Evolutionary conservation across 2,888 invertebrate genomes (phyloP), one percentile per base, ranked within the genome.

Genomic region (Caenorhabditis sp.): DNA sequence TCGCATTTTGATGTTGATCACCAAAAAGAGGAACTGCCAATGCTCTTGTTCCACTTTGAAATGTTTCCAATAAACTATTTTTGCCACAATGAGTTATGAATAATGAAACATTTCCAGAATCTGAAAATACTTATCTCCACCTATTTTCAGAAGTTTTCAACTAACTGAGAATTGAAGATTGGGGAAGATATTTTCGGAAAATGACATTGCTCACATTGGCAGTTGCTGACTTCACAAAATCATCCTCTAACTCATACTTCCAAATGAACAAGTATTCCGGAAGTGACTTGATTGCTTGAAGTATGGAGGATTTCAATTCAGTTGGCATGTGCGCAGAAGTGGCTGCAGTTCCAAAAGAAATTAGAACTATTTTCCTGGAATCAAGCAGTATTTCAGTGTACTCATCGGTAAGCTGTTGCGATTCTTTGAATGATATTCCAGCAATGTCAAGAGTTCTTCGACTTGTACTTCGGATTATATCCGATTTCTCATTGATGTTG

Each of bases 331-430:
- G 58, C 12, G 66, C 60, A 21, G 80, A 76, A 8, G 78, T 69
- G 10, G 76, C 76, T 14, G 76, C 74, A 0, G 80, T 80, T 50
- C 80, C 80, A 57, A 80, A 80, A 0, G 80, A 80, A 2, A 80
- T 58, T 0, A 80, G 64, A 12, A 77, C 63, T 26, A 72, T 62
- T 5, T 60, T 62, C 1, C 62, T 59, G 43, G 61, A 58, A 31
- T 75, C 71, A 8, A 51, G 37, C 5, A 77, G 51, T 8, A 69
- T n/a, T 17, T 17, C 37, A 12, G 49, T 49, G 19, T 73, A 64
- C 24, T 73, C 57, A 4, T 59, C 53, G 10, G 19, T 14, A 10
- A 62, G 24, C 17, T 17, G 1, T 58, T 67, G 67, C 17, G 53
- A 49, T 1, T 69, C 60, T 23, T 68, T 66, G 23, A 78, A 69